Conservation (phyloP, 1,140 invertebrate genomes). For the Nasonia longicornis region DNA sequence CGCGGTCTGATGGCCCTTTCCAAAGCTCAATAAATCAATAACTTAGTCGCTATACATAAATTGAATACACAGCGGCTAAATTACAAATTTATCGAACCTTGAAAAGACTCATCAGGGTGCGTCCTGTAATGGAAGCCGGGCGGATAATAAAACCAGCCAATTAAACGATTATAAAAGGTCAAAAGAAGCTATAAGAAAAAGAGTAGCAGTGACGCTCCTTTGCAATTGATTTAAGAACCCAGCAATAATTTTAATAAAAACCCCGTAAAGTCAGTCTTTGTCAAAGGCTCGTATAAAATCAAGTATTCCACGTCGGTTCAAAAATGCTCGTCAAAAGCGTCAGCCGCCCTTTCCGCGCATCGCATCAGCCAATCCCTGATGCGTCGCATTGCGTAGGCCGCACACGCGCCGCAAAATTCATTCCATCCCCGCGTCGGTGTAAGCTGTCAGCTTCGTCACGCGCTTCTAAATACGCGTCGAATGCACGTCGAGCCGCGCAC, state of each 20-base stretch:
- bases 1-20: not conserved
- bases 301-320: too few relatives aligned
- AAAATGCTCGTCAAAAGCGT: too few relatives aligned
- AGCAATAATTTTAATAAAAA: too few relatives aligned
- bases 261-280: too few relatives aligned
- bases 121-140: not conserved
- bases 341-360: too few relatives aligned
- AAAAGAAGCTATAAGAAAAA: not conserved
- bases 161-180: not conserved
- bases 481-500: not conserved
- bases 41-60: not conserved
- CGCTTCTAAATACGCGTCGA: not conserved
- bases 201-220: too few relatives aligned
- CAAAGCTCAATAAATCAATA: not conserved
- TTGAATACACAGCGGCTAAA: not conserved
- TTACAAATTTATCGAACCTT: not conserved
- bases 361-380: too few relatives aligned
- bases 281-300: too few relatives aligned
- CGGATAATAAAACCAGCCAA: not conserved
- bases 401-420: not conserved
- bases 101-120: not conserved
- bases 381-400: not conserved
- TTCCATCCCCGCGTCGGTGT: not conserved
- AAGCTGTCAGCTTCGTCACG: not conserved
- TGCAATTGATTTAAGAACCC: too few relatives aligned